These are phyloP conservation scores for Anhinga anhinga DNA, from an alignment of 2,113 vertebrate genomes.

Conservation along the genomic window DNA sequence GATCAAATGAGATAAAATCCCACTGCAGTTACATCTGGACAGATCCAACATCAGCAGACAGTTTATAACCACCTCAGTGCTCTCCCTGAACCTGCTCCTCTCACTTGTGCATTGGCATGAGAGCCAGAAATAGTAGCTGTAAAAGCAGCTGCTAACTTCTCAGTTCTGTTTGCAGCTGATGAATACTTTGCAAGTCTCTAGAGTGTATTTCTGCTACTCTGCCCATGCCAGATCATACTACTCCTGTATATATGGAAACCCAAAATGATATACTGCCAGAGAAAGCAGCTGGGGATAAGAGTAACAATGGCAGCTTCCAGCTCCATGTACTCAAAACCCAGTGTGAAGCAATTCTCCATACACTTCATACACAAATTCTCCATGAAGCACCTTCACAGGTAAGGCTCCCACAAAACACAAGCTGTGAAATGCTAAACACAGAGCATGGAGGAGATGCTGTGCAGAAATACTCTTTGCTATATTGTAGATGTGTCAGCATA, in stretches of 20 bases:
- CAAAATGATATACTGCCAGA: not conserved
- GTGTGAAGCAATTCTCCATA: not conserved
- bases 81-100: not conserved
- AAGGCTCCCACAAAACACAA: not conserved
- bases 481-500: not conserved
- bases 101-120: not conserved
- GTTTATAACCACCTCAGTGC: not conserved
- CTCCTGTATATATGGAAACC: not conserved
- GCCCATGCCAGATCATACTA: not conserved
- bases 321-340: not conserved
- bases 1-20: not conserved
- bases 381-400: rapidly evolving
- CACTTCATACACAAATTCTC: rapidly evolving
- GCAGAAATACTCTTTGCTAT: rapidly evolving
- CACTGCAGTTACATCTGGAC: not conserved
- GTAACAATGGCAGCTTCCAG: not conserved
- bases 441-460: not conserved
- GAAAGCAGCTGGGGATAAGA: not conserved
- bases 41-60: not conserved
- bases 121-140: not conserved
- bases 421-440: not conserved
- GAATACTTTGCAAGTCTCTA: not conserved
- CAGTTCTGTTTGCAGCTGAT: not conserved
- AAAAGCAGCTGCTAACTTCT: not conserved
- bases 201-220: not conserved